phyloP scores from a whole-genome alignment of 1,140 invertebrate genomes.

The Stegodyphus dumicola region DNA sequence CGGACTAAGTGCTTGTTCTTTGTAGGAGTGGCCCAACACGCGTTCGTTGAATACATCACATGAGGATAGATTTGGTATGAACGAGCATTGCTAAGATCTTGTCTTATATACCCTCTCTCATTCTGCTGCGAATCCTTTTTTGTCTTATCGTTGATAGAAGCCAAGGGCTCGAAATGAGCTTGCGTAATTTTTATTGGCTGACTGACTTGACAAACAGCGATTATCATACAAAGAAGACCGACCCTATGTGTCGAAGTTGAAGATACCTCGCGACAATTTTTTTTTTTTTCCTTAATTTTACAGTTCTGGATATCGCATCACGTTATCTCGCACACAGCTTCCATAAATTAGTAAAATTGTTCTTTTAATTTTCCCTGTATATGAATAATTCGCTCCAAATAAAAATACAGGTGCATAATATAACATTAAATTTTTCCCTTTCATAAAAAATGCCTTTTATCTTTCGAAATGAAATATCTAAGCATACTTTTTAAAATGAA shows the following conservation, averaged over 20 bases:
- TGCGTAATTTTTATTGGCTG: conserved; percentile 41
- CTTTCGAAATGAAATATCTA: neutral
- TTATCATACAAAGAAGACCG: conserved; percentile 44
- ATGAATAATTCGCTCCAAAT: neutral
- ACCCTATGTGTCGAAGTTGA: conserved; percentile 15
- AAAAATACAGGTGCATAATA: neutral
- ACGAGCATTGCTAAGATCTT: neutral
- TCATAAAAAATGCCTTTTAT: neutral
- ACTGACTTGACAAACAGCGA: conserved; percentile 32
- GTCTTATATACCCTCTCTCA: conserved; percentile 4
- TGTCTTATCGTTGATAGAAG: conserved; percentile 7
- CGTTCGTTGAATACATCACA: conserved; percentile 59
- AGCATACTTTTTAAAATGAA: neutral
- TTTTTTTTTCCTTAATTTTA: neutral
- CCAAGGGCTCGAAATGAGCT: conserved; percentile 26
- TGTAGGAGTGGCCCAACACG: conserved; percentile 32
- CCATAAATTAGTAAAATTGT: conserved; percentile 8
- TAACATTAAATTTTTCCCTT: neutral
- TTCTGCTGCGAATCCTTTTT: conserved; percentile 7
- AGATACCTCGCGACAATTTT: neutral
- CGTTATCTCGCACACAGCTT: conserved; percentile 5
- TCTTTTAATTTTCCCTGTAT: neutral
- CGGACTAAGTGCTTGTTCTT: conserved; percentile 36
- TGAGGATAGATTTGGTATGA: conserved; percentile 56
- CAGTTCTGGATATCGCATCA: neutral